Percentiles rank a stretch among this genome's conserved stretches.
phyloP scores from a whole-genome alignment of 2,797 vertebrate species.

The Euphonia xanthogaster region DNA sequence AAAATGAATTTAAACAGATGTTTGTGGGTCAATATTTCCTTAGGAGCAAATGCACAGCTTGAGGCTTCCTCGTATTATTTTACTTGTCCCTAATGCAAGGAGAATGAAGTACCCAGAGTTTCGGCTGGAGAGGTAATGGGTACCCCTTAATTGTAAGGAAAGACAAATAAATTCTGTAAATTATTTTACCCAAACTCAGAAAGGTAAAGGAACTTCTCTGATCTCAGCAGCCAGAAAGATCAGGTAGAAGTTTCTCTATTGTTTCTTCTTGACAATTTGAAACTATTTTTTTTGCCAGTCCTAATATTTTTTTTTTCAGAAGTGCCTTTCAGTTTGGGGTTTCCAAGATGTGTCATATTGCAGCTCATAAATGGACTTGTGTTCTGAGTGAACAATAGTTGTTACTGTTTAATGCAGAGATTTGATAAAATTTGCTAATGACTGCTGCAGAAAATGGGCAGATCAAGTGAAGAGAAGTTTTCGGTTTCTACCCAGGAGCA shows the following conservation, averaged over 20 bases:
- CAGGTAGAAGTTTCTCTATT: constrained; percentile 9
- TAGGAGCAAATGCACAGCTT: background rate
- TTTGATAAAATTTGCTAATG: constrained; percentile 62
- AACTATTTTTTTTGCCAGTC: constrained; percentile 10
- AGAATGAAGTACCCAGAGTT: background rate
- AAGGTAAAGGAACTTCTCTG: background rate
- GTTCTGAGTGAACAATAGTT: constrained; percentile 56
- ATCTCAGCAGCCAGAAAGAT: background rate
- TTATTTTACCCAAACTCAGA: background rate
- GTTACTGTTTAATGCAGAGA: constrained; percentile 59
- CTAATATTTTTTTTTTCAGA: background rate
- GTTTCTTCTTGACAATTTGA: constrained; percentile 39
- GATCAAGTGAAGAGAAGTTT: constrained; percentile 43
- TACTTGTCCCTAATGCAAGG: background rate
- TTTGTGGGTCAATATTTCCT: constrained; percentile 65
- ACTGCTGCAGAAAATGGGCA: constrained; percentile 43
- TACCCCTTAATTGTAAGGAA: background rate
- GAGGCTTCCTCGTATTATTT: constrained; percentile 1
- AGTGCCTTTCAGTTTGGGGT: constrained; percentile 34
- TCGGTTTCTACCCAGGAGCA: constrained; percentile 43
- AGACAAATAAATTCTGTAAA: background rate
- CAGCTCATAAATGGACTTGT: constrained; percentile 59
- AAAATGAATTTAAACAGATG: constrained; percentile 60
- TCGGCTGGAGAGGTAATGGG: background rate
- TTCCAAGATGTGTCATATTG: constrained; percentile 59